Evolutionary conservation across 2,113 vertebrate species (phyloP), one percentile per base, ranked within the genome.

Genomic region (Embiotoca jacksoni): DNA sequence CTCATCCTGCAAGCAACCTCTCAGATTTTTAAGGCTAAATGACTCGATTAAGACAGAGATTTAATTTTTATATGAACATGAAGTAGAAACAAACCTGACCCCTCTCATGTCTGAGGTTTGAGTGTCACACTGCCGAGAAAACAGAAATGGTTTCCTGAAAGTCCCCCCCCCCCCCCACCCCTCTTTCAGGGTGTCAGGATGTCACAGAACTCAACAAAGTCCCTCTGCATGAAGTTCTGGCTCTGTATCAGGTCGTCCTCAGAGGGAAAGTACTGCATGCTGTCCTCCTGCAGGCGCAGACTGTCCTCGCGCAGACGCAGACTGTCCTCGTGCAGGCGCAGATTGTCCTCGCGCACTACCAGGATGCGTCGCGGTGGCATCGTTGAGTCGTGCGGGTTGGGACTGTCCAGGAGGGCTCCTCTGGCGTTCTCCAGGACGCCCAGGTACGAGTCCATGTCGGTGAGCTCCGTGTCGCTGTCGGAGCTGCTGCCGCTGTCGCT

Each of bases 361-460:
- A 74, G 4, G 0, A 70, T 11, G 16, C 64, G 52, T 1, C 61
- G 41, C 0, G 81, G 39, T 33, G 68, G 44, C 7, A 59, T 13
- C 1, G 39, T 13, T 9, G 41, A 44, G 9, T 3, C 41, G 41
- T 44, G 41, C 41, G 41, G 41, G 41, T 44, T 44, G 0, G 41
- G 41, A 10, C 90, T 87, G 91, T 96, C 96, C 86, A 94, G 77
- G 1, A 97, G 94, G 13, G 94, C 96, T 39, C 96, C 96, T 13
- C 95, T 92, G 57, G 96, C 94, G 72, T 97, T 96, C 90, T 97
- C 96, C 88, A 96, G 93, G 82, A 95, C 95, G 3, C 95, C 94
- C 78, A 97, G 86, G 84, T 96, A 97, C 0, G 96, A 95, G 91
- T 96, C 96, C 95, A 97, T 96, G 82, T 97, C 96, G 2, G 95